Conservation (phyloP, 2,113 vertebrate species). For the Penelope pileata region DNA sequence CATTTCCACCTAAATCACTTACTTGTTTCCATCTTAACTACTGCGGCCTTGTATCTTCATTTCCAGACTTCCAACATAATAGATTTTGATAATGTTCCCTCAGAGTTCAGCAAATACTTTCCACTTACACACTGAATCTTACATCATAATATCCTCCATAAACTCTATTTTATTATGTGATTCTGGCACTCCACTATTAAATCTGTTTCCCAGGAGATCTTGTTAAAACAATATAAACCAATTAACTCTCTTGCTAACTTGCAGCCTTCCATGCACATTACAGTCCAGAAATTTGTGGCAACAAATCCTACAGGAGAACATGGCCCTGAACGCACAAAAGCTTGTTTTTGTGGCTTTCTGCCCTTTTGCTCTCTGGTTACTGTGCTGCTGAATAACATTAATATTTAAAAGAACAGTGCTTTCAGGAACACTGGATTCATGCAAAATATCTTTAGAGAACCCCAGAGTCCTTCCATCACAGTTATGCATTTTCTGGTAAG, state of each 20-base stretch:
- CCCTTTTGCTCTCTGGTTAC: slow-evolving; percentile 20
- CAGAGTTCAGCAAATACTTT: slow-evolving; percentile 38
- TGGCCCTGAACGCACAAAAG: slow-evolving; percentile 52
- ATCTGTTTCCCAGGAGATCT: slow-evolving; percentile 69
- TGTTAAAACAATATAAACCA: slow-evolving; percentile 76
- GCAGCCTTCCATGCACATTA: slow-evolving; percentile 65
- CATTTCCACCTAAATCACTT: slow-evolving; percentile 2
- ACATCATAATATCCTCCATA: slow-evolving; percentile 36
- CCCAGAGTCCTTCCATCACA: not conserved
- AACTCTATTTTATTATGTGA: slow-evolving; percentile 29
- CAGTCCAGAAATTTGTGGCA: slow-evolving; percentile 58
- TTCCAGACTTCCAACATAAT: slow-evolving; percentile 16
- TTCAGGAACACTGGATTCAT: slow-evolving; percentile 25
- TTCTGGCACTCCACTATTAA: slow-evolving; percentile 40
- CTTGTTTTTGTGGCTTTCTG: slow-evolving; percentile 42
- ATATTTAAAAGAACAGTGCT: slow-evolving; percentile 34
- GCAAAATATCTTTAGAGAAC: not conserved
- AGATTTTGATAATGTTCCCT: not conserved
- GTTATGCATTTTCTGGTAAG: not conserved
- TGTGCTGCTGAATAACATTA: slow-evolving; percentile 22
- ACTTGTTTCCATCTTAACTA: not conserved
- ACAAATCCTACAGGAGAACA: slow-evolving; percentile 48
- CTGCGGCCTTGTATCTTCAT: not conserved
- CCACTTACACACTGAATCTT: not conserved
- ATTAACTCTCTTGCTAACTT: slow-evolving; percentile 71